phyloP scores from a whole-genome alignment of 2,797 vertebrate genomes.

The Vultur gryphus region DNA sequence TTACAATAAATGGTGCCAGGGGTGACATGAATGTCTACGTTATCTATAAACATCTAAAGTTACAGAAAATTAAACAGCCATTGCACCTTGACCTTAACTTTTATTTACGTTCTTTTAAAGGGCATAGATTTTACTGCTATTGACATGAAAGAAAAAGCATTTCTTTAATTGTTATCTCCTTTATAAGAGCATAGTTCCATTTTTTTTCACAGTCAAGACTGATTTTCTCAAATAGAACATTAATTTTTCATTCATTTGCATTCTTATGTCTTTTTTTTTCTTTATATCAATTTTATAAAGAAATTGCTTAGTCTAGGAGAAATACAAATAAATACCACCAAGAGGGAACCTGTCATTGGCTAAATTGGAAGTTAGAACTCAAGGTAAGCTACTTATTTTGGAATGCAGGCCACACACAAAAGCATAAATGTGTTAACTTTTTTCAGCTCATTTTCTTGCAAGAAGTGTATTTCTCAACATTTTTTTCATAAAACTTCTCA shows the following conservation, averaged over 20 bases:
- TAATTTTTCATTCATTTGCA: not conserved
- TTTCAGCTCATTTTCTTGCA: not conserved
- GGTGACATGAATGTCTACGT: not conserved
- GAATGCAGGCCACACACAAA: not conserved
- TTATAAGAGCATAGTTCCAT: not conserved
- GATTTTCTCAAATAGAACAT: not conserved
- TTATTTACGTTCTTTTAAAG: not conserved
- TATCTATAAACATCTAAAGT: not conserved
- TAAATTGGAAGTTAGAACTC: not conserved
- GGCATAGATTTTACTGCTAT: not conserved
- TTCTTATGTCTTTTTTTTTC: not conserved
- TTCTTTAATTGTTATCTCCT: not conserved
- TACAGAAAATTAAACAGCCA: not conserved
- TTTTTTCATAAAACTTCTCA: not conserved
- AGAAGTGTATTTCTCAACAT: not conserved
- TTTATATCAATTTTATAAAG: not conserved
- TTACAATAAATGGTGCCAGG: not conserved
- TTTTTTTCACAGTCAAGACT: not conserved
- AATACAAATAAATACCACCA: not conserved
- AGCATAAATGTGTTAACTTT: not conserved
- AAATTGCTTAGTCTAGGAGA: not conserved
- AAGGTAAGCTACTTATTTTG: not conserved
- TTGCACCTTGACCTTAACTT: fast-evolving
- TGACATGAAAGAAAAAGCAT: not conserved
- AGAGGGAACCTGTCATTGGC: fast-evolving